phyloP scores from a whole-genome alignment of 2,113 vertebrate species.

The Paramormyrops kingsleyae region DNA sequence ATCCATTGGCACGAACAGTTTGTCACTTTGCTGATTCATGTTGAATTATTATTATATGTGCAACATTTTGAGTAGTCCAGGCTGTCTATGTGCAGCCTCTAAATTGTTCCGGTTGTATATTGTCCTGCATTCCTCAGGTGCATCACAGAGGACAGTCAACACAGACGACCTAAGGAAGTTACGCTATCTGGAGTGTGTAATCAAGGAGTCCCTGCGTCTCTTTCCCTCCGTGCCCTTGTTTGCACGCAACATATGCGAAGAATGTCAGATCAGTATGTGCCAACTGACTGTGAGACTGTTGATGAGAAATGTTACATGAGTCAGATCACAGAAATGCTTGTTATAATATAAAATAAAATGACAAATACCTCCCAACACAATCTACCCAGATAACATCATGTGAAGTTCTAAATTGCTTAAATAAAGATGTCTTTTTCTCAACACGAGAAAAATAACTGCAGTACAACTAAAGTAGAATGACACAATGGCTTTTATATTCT shows the following conservation, averaged over 20 bases:
- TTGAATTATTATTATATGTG: neutral
- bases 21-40: neutral
- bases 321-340: slow-evolving; percentile 14
- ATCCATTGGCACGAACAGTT: neutral
- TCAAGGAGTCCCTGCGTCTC: slow-evolving; percentile 75
- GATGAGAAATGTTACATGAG: slow-evolving; percentile 12
- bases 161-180: slow-evolving; percentile 69
- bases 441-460: neutral
- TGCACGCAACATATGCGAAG: slow-evolving; percentile 60
- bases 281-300: slow-evolving; percentile 12
- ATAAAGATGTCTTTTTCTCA: slow-evolving; percentile 25
- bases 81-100: neutral
- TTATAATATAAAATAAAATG: too few relatives aligned
- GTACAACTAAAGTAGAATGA: neutral
- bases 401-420: slow-evolving; percentile 21
- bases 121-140: slow-evolving; percentile 41
- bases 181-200: slow-evolving; percentile 71
- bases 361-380: too few relatives aligned
- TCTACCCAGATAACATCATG: too few relatives aligned
- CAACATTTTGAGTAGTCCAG: neutral
- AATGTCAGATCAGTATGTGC: slow-evolving; percentile 65
- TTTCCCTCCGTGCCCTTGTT: slow-evolving; percentile 76
- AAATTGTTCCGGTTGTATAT: neutral
- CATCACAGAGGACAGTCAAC: slow-evolving; percentile 48
- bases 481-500: neutral